phyloP scores from a whole-genome alignment of 2,888 invertebrate genomes.

The Euphydryas editha region DNA sequence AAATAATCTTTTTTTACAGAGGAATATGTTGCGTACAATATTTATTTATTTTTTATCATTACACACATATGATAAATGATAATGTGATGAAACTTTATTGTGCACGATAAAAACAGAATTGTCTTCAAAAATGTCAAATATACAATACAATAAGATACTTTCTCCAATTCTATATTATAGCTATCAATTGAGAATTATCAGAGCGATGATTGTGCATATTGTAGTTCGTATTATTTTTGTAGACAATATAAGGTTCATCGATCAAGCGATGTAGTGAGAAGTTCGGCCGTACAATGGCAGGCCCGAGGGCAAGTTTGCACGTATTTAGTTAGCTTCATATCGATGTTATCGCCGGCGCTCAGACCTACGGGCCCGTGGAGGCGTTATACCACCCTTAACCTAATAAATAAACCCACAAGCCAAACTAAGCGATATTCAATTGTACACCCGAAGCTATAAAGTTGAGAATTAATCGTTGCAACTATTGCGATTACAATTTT shows the following conservation, averaged over 20 bases:
- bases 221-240: neutral
- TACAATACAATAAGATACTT: neutral
- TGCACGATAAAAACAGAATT: too few species aligned
- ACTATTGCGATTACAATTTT: conserved; percentile 41
- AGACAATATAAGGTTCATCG: conserved; percentile 16
- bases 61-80: too few species aligned
- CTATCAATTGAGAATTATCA: neutral
- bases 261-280: conserved; percentile 27
- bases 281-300: conserved; percentile 49
- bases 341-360: conserved; percentile 58
- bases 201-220: neutral
- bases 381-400: conserved; percentile 64
- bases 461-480: conserved; percentile 45
- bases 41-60: too few species aligned
- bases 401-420: conserved; percentile 58
- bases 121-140: too few species aligned
- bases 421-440: conserved; percentile 46
- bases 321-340: conserved; percentile 65
- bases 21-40: too few species aligned
- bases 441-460: conserved; percentile 46
- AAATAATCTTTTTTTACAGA: too few species aligned
- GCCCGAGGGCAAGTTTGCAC: conserved; percentile 57
- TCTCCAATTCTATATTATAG: neutral
- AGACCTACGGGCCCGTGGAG: conserved; percentile 58
- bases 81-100: too few species aligned